Base-by-base conservation (phyloP, 2,113 vertebrate genomes). In the Climacteris rufus region DNA sequence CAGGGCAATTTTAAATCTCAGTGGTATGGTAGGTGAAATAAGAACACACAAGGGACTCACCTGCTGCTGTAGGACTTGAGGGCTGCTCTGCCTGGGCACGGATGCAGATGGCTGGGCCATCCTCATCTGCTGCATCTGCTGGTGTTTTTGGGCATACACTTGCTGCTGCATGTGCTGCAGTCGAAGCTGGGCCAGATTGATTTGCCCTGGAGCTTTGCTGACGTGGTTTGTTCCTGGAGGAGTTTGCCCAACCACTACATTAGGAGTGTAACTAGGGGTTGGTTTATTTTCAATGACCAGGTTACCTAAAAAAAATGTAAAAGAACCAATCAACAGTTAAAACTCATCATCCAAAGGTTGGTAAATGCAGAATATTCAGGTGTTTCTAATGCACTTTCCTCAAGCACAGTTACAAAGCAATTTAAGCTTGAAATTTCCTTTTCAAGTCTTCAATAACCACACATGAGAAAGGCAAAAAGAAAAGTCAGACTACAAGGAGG, bases 131-230 rank as follows among this genome's bases (percentile, higher is more conserved):
- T 98, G 98, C 92, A 98, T 59, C 11, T 99, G 98, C 89, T 99
- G 98, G 77, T 99, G 98, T 39, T 99, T 99, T 50, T 99, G 99
- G 45, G 98, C 99, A 30, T 99, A 99, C 19, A 99, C 99, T 95
- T 99, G 99, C 74, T 98, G 98, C 59, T 99, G 99, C 99, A 99
- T 99, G 94, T 99, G 99, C 95, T 99, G 99, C 65, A 99, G 98
- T 24, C 99, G 98, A 45, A 99, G 99, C 97, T 99, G 99, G 7
- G 99, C 99, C 90, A 99, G 98, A 57, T 99, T 99, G 96, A 99
- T 99, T 96, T 99, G 99, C 70, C 99, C 99, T 40, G 98, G 98
- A 96, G 99, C 96, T 98, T 99, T 99, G 88, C 79, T 98, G 35
- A 98, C 77, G 54, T 99, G 99, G 83, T 99, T 99, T 61, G 99